Conservation (phyloP, 2,797 vertebrate genomes). For the Okamejei kenojei region DNA sequence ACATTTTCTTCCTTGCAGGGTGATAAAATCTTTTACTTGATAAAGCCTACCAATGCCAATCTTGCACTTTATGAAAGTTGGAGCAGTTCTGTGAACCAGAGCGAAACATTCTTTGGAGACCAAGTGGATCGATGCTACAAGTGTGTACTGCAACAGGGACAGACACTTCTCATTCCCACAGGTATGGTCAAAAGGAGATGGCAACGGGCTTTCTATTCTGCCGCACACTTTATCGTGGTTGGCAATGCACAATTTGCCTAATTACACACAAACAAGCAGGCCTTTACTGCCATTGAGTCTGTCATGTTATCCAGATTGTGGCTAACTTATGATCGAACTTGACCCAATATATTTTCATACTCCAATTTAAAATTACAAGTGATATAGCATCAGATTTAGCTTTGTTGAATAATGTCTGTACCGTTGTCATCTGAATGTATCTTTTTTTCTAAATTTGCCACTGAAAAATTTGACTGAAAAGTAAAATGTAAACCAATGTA, state of each 20-base stretch:
- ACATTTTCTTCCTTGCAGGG: slow-evolving; percentile 62
- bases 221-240: neutral
- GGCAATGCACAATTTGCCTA: neutral
- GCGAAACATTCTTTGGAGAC: slow-evolving; percentile 93
- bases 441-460: no score
- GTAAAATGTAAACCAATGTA: no score
- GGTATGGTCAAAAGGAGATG: slow-evolving; percentile 57
- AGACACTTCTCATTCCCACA: slow-evolving; percentile 95
- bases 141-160: slow-evolving; percentile 86
- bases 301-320: no score
- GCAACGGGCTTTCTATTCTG: no score
- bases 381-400: no score
- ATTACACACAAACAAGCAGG: neutral
- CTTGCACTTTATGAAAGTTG: slow-evolving; percentile 94
- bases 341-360: no score
- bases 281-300: no score
- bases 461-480: no score
- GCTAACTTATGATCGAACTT: no score
- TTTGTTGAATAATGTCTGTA: no score
- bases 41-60: slow-evolving; percentile 88
- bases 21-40: slow-evolving; percentile 96
- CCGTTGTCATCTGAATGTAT: no score
- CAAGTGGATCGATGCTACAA: slow-evolving; percentile 97
- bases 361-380: no score
- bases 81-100: slow-evolving; percentile 97